Percentiles rank a stretch among this genome's conserved stretches.
These are phyloP conservation scores for Limnodromus scolopaceus DNA, from an alignment of 2,797 vertebrate species.

Conservation along the genomic window DNA sequence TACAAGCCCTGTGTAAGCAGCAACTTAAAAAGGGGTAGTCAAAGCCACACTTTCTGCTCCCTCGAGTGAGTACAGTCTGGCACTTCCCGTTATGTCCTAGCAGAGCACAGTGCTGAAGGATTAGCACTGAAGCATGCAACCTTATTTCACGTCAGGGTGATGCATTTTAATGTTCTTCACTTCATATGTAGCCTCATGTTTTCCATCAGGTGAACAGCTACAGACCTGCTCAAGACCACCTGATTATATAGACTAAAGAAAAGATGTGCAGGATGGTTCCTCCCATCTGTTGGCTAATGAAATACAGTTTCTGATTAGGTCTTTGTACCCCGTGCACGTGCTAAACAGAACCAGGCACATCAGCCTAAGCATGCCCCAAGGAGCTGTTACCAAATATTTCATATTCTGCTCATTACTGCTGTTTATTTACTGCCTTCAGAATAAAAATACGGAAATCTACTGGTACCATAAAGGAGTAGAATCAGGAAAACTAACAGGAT, in stretches of 20 bases:
- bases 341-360: conserved; percentile 25
- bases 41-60: background rate
- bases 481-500: conserved; percentile 29
- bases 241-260: background rate
- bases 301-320: conserved; percentile 9
- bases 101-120: background rate
- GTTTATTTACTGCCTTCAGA: conserved; percentile 57
- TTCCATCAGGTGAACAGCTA: background rate
- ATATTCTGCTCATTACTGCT: conserved; percentile 41
- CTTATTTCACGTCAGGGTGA: background rate
- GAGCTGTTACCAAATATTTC: conserved; percentile 39
- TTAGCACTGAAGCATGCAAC: background rate
- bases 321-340: background rate
- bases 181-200: background rate
- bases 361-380: conserved; percentile 19
- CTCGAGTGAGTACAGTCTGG: background rate
- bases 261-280: background rate
- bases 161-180: background rate
- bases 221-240: background rate
- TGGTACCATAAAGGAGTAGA: background rate
- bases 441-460: conserved; percentile 28
- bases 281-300: conserved; percentile 3
- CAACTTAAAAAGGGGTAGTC: background rate
- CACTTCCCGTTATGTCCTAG: background rate
- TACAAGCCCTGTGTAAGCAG: background rate